Percentiles rank a stretch among this genome's conserved stretches.
Evolutionary conservation across 2,113 vertebrate species (phyloP).

Genomic region (Barbus barbus): DNA sequence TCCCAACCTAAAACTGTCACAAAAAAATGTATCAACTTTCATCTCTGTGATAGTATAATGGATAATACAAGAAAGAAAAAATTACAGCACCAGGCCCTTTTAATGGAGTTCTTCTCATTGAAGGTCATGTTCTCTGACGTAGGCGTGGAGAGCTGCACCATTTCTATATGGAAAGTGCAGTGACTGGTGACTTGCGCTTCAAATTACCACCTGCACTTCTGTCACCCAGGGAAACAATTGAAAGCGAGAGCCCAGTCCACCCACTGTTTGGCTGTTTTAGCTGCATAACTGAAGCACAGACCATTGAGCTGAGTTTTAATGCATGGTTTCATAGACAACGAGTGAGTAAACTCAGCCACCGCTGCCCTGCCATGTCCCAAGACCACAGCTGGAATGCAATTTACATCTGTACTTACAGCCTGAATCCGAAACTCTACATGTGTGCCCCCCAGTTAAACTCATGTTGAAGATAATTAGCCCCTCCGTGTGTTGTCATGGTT

Average conservation of each 20-base stretch:
- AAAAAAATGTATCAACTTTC: not conserved
- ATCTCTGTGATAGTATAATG: not conserved
- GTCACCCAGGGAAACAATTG: constrained; percentile 3
- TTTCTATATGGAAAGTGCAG: constrained; percentile 7
- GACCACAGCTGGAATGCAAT: no score
- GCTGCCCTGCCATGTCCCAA: no score
- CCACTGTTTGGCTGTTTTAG: constrained; percentile 26
- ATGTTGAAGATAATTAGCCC: no score
- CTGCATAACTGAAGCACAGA: not conserved
- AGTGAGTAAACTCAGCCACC: no score
- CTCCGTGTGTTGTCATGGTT: no score
- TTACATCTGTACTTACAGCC: no score
- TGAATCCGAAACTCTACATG: no score
- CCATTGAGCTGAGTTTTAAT: constrained; percentile 39
- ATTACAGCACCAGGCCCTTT: not conserved
- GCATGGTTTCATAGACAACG: constrained; percentile 17
- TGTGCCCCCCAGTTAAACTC: no score
- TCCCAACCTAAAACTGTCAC: not conserved
- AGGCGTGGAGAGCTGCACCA: constrained; percentile 29
- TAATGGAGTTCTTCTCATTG: not conserved
- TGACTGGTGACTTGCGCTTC: constrained; percentile 22
- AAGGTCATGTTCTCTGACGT: constrained; percentile 44
- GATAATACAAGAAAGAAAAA: not conserved
- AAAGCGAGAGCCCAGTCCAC: constrained; percentile 23
- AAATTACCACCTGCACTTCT: constrained; percentile 40